phyloP scores from a whole-genome alignment of 2,888 invertebrate species.

The Zygaena filipendulae region DNA sequence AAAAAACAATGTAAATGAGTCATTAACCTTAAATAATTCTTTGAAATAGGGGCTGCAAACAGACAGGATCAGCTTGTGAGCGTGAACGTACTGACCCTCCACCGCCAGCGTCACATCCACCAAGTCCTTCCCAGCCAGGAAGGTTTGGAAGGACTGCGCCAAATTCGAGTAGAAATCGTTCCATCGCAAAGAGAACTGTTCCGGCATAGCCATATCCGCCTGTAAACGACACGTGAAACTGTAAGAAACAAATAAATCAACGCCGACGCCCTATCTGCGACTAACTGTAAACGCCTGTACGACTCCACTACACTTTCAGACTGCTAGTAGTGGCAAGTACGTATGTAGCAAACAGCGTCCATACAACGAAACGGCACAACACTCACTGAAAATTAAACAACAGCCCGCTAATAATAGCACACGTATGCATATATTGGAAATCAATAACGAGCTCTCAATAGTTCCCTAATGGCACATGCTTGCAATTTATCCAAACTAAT shows the following conservation, averaged over 20 bases:
- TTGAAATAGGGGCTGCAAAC: constrained; percentile 85
- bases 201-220: constrained; percentile 60
- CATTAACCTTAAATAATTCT: constrained; percentile 75
- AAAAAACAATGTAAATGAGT: constrained; percentile 26
- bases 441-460: too few species aligned
- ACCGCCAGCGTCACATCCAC: constrained; percentile 83
- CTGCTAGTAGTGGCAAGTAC: constrained; percentile 24
- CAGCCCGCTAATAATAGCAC: constrained; percentile 35
- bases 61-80: constrained; percentile 81
- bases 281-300: too few species aligned
- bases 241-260: too few species aligned
- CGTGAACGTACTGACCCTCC: constrained; percentile 80
- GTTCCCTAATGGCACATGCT: constrained; percentile 1
- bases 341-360: constrained; percentile 28
- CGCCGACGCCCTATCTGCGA: constrained; percentile 30
- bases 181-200: constrained; percentile 81
- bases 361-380: constrained; percentile 42
- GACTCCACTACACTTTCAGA: constrained; percentile 52
- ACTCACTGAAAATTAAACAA: constrained; percentile 45
- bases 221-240: constrained; percentile 24
- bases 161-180: constrained; percentile 83
- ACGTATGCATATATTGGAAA: constrained; percentile 36
- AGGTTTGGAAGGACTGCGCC: constrained; percentile 76
- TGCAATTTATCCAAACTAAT: constrained; percentile 4
- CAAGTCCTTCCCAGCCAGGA: constrained; percentile 77